A percentile compares a stretch with the other conserved stretches of the same genome.
Evolutionary conservation across 2,797 vertebrate species (phyloP).

Genomic region (Podarcis siculus): DNA sequence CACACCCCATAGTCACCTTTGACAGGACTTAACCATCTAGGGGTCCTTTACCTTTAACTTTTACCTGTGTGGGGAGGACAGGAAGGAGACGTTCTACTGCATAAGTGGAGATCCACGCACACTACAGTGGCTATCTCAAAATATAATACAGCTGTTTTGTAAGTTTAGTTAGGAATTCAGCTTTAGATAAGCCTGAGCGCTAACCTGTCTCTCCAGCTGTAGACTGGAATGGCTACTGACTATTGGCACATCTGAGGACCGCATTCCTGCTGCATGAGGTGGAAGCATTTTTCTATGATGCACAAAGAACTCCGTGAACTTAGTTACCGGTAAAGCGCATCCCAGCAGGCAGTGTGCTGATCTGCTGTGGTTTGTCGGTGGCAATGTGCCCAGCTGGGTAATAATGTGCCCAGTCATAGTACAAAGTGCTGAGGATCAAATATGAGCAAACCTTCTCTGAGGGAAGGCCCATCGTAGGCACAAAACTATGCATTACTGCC

Average conservation of each 20-base stretch:
- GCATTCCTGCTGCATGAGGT: slow-evolving; percentile 32
- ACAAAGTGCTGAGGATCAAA: not conserved
- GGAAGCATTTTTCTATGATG: slow-evolving; percentile 16
- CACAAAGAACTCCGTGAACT: slow-evolving; percentile 38
- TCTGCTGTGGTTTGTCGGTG: slow-evolving; percentile 11
- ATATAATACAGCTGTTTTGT: no score
- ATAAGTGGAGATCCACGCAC: no score
- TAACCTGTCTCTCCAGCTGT: not conserved
- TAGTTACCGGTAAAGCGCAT: slow-evolving; percentile 25
- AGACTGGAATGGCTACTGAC: not conserved
- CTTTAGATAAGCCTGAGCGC: not conserved
- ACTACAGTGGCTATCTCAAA: no score
- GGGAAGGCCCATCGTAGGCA: not conserved
- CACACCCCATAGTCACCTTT: no score
- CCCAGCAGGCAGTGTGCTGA: not conserved
- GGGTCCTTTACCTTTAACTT: no score
- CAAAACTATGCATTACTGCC: no score
- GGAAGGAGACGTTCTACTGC: no score
- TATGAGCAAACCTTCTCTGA: not conserved
- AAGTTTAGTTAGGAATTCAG: not conserved
- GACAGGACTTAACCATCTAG: no score
- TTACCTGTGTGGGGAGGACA: no score
- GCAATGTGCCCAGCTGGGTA: slow-evolving; percentile 7
- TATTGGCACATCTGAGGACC: not conserved
- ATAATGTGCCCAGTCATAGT: not conserved